Conservation (phyloP, 2,888 invertebrate genomes). For the Lasioglossum villosulum region DNA sequence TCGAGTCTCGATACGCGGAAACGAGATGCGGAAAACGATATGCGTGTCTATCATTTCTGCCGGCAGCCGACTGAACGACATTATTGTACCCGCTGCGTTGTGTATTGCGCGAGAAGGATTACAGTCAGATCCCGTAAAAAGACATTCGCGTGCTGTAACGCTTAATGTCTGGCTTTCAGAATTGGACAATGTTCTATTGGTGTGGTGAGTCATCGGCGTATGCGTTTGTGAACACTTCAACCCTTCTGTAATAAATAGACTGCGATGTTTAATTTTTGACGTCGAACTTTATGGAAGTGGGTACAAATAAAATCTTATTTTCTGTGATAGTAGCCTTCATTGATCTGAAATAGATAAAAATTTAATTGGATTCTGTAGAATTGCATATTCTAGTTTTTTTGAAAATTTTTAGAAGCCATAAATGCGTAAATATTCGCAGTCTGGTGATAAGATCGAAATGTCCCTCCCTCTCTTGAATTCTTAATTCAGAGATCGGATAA, state of each 20-base stretch:
- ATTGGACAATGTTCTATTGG: neutral
- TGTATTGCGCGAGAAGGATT: neutral
- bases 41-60: conserved; percentile 17
- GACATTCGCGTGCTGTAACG: neutral
- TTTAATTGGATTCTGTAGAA: no score
- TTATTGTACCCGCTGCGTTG: conserved; percentile 9
- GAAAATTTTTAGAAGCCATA: no score
- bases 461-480: no score
- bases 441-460: neutral
- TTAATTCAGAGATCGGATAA: no score
- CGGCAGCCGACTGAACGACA: conserved; percentile 14
- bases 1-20: conserved; percentile 37
- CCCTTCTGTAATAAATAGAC: neutral
- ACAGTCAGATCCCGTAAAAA: neutral
- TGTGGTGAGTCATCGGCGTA: neutral
- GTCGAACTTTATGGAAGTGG: no score
- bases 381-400: no score
- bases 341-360: no score
- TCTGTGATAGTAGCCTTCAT: no score
- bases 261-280: no score
- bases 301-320: no score
- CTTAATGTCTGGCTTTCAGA: neutral
- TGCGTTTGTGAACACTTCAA: neutral
- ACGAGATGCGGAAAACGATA: conserved; percentile 53
- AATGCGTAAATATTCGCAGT: no score